Evolutionary conservation across 2,888 invertebrate genomes (phyloP).

Genomic region (Nyleta sp.): DNA sequence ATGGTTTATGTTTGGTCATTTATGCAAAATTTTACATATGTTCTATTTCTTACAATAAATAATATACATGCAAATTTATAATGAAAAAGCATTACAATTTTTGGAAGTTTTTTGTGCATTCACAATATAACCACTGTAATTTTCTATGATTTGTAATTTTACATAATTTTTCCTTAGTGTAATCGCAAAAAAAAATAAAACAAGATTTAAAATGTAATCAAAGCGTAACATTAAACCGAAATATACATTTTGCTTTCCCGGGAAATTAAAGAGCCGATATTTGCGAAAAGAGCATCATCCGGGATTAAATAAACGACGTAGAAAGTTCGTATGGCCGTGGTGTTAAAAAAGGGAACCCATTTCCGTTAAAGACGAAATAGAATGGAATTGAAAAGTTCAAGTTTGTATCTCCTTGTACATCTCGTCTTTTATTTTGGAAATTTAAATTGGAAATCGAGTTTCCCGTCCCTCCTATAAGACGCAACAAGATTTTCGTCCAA

Average conservation of each 20-base stretch:
- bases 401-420: constrained; percentile 29
- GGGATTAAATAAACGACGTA: constrained; percentile 30
- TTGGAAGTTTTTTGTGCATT: too few species aligned
- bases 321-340: constrained; percentile 23
- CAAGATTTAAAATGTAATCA: neutral
- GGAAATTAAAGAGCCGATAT: constrained; percentile 17
- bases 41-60: too few species aligned
- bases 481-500: constrained; percentile 15
- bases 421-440: constrained; percentile 40
- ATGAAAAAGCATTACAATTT: too few species aligned
- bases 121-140: too few species aligned
- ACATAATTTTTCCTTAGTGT: too few species aligned
- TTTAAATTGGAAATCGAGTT: constrained; percentile 45
- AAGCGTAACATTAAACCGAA: neutral
- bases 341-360: constrained; percentile 29
- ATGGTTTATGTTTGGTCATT: too few species aligned
- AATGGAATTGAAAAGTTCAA: constrained; percentile 42
- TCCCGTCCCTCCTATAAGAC: constrained; percentile 6
- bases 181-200: neutral
- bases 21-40: too few species aligned
- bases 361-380: constrained; percentile 45
- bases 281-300: constrained; percentile 15
- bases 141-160: too few species aligned
- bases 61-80: too few species aligned
- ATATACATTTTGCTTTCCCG: neutral